Evolutionary conservation across 92 coral and sea anemone genomes (phyloP).

Genomic region (Nematostella vectensis): DNA sequence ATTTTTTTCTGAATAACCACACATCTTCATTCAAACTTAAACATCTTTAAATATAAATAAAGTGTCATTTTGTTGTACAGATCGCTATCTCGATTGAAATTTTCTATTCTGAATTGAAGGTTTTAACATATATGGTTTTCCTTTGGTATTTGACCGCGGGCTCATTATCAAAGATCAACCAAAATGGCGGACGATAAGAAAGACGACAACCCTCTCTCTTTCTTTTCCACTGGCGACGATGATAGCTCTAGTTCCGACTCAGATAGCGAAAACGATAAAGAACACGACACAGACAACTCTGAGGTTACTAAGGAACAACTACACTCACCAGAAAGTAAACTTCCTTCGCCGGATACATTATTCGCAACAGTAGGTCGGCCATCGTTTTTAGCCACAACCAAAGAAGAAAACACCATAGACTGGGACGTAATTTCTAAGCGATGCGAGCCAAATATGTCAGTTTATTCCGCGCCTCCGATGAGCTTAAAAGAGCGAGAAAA

Average conservation of each 20-base stretch:
- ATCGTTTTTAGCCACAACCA: slow-evolving; percentile 61
- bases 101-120: too few species aligned
- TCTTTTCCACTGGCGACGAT: slow-evolving; percentile 74
- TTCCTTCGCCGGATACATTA: slow-evolving; percentile 88
- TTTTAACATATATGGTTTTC: too few species aligned
- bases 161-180: background rate
- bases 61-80: too few species aligned
- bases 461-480: slow-evolving; percentile 68
- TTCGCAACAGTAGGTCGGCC: slow-evolving; percentile 93
- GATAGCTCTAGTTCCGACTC: slow-evolving; percentile 81
- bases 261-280: slow-evolving; percentile 46
- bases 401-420: slow-evolving; percentile 61
- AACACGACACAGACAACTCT: slow-evolving; percentile 4
- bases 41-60: too few species aligned
- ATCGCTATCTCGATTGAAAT: background rate
- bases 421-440: slow-evolving; percentile 87
- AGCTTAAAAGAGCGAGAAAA: slow-evolving; percentile 45
- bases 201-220: slow-evolving; percentile 65
- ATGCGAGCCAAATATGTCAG: slow-evolving; percentile 43
- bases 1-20: too few species aligned
- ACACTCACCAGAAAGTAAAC: slow-evolving; percentile 35
- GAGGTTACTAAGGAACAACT: slow-evolving; percentile 2
- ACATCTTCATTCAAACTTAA: too few species aligned
- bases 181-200: slow-evolving; percentile 69
- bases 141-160: background rate